Conservation (phyloP, 2,888 invertebrate species). For the Diadegma fenestrale region DNA sequence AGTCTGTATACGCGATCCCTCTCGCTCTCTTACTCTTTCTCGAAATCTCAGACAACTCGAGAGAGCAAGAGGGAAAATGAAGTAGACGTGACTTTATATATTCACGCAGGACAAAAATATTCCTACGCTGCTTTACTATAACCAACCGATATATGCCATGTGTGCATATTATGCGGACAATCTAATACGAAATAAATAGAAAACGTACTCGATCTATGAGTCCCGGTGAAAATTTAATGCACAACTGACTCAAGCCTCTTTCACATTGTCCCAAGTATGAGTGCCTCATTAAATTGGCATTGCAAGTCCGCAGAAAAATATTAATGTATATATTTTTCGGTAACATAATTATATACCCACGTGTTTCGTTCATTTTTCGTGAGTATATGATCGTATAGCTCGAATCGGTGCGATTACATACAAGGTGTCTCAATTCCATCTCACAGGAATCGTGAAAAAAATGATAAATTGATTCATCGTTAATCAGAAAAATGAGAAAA, state of each 20-base stretch:
- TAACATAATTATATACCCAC: neutral
- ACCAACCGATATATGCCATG: slow-evolving; percentile 4
- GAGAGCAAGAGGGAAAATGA: slow-evolving; percentile 1
- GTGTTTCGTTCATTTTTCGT: neutral
- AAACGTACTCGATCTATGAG: slow-evolving; percentile 17
- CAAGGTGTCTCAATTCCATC: neutral
- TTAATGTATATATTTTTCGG: slow-evolving; percentile 1
- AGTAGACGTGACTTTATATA: neutral
- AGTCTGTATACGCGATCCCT: slow-evolving; percentile 40
- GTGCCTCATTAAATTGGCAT: slow-evolving; percentile 23
- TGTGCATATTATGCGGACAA: slow-evolving; percentile 5
- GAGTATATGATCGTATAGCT: slow-evolving; percentile 18
- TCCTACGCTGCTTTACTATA: slow-evolving; percentile 40
- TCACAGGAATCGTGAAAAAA: neutral
- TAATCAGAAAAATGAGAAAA: neutral
- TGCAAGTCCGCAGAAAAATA: neutral
- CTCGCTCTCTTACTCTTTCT: slow-evolving; percentile 9
- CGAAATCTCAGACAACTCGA: slow-evolving; percentile 25
- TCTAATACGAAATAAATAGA: slow-evolving; percentile 35
- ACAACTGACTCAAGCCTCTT: slow-evolving; percentile 2
- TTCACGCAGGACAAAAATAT: slow-evolving; percentile 37
- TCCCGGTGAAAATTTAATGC: slow-evolving; percentile 15
- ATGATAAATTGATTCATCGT: neutral
- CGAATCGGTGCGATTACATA: slow-evolving; percentile 25
- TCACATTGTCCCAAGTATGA: slow-evolving; percentile 23